Evolutionary conservation across 2,113 vertebrate genomes (phyloP).

Genomic region (Beaufortia kweichowensis): DNA sequence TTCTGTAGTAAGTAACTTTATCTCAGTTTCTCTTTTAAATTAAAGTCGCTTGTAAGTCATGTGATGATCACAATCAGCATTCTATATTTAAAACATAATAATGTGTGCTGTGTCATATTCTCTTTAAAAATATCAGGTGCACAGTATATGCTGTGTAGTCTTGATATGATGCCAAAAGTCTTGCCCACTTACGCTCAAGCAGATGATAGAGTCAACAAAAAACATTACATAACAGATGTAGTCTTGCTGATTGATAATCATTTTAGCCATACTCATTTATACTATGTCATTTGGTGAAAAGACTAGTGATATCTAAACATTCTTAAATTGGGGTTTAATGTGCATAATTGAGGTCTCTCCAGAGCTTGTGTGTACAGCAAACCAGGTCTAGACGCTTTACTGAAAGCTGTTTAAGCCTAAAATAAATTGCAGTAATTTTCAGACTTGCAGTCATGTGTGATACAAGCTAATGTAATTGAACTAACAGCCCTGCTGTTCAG

Average conservation of each 20-base stretch:
- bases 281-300: background rate
- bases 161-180: too few species aligned
- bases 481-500: slow-evolving; percentile 29
- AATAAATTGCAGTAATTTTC: background rate
- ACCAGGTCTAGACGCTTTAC: background rate
- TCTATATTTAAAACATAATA: background rate
- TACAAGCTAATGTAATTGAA: slow-evolving; percentile 38
- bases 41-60: background rate
- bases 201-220: too few species aligned
- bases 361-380: background rate
- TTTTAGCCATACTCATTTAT: background rate
- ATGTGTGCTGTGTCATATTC: too few species aligned
- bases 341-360: background rate
- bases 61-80: background rate
- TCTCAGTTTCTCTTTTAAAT: background rate
- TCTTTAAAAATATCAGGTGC: too few species aligned
- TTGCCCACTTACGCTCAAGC: too few species aligned
- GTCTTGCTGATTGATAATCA: background rate
- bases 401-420: background rate
- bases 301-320: background rate
- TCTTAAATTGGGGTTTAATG: slow-evolving; percentile 5
- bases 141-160: too few species aligned
- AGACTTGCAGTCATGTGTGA: slow-evolving; percentile 18
- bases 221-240: too few species aligned
- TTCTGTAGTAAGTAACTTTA: background rate